A percentile compares a stretch with the other conserved stretches of the same genome.
Evolutionary conservation across 2,797 vertebrate genomes (phyloP).

Genomic region (Chelidonichthys spinosus): DNA sequence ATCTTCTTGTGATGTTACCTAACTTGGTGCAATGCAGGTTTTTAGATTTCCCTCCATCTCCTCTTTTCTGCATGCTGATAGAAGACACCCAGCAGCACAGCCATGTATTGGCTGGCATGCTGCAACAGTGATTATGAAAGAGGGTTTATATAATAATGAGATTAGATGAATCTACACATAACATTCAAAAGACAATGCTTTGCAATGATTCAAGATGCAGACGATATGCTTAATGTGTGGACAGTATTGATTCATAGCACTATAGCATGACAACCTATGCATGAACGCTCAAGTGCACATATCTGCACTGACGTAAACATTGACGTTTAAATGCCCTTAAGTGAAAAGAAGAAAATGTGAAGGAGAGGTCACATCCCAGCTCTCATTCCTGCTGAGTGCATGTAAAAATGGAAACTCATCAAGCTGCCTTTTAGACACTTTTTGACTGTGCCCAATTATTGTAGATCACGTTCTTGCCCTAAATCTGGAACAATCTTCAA

Average conservation of each 20-base stretch:
- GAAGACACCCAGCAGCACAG: slow-evolving; percentile 9
- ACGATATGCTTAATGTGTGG: neutral
- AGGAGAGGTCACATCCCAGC: slow-evolving; percentile 13
- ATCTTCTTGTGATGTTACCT: slow-evolving; percentile 74
- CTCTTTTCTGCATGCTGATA: slow-evolving; percentile 49
- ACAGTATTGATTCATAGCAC: neutral
- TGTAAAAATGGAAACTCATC: slow-evolving; percentile 50
- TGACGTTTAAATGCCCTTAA: slow-evolving; percentile 14
- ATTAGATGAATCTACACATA: neutral
- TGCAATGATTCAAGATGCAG: neutral
- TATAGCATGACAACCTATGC: neutral
- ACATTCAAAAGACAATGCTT: neutral
- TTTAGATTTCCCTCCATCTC: slow-evolving; percentile 47
- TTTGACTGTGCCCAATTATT: neutral
- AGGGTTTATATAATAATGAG: neutral
- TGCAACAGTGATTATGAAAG: slow-evolving; percentile 25
- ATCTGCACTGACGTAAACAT: neutral
- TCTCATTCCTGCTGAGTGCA: slow-evolving; percentile 7
- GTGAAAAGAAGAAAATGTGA: slow-evolving; percentile 15
- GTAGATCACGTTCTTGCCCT: slow-evolving; percentile 2
- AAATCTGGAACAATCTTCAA: neutral
- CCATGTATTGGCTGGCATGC: neutral
- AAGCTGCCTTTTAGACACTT: neutral
- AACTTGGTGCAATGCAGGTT: slow-evolving; percentile 74
- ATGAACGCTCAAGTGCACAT: neutral